Conservation (phyloP, 2,113 vertebrate species). For the Tylochromis polylepis region DNA sequence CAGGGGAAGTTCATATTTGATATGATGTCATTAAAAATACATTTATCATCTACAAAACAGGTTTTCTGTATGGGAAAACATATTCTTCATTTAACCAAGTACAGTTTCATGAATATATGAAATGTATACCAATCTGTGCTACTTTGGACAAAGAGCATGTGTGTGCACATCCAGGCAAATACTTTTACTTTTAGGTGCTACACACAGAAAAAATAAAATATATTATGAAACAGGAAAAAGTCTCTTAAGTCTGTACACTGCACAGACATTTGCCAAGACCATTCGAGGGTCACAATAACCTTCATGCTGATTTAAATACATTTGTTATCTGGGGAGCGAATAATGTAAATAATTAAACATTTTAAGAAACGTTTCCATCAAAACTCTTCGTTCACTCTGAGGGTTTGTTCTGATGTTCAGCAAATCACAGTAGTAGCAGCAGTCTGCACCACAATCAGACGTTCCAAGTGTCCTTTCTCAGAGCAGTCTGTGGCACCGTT, state of each 20-base stretch:
- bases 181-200: background rate
- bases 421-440: background rate
- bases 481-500: background rate
- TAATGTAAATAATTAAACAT: background rate
- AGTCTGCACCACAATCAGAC: background rate
- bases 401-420: background rate
- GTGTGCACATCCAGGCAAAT: background rate
- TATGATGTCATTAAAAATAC: background rate
- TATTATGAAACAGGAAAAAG: background rate
- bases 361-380: background rate
- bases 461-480: no score
- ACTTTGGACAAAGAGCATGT: background rate
- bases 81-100: background rate
- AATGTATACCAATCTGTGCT: background rate
- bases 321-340: background rate
- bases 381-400: accelerated
- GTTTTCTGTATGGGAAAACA: background rate
- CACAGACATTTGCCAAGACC: background rate
- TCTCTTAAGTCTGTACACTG: background rate
- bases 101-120: background rate
- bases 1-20: background rate
- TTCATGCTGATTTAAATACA: background rate
- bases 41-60: background rate
- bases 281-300: background rate
- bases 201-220: background rate